phyloP scores from a whole-genome alignment of 2,888 invertebrate genomes.

The Portevinia maculata region DNA sequence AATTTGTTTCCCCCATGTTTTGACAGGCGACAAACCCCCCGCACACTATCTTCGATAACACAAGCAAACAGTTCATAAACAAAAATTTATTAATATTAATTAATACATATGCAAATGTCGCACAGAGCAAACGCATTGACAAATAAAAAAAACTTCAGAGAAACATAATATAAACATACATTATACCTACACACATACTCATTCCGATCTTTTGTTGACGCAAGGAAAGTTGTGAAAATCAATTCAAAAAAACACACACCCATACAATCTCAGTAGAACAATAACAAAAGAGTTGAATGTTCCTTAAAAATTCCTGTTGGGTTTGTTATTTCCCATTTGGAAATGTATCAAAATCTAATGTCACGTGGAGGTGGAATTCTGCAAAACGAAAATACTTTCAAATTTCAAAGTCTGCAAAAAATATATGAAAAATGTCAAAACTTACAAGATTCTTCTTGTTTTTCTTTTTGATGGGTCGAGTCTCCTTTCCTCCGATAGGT shows the following conservation, averaged over 20 bases:
- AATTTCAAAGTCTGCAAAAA: no score
- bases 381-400: no score
- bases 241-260: slow-evolving; percentile 29
- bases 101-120: slow-evolving; percentile 50
- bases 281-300: slow-evolving; percentile 68
- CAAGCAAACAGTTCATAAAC: slow-evolving; percentile 28
- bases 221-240: slow-evolving; percentile 66
- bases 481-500: no score
- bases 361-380: no score
- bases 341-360: no score
- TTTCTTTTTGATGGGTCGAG: not conserved
- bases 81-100: slow-evolving; percentile 34
- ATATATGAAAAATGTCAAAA: not conserved
- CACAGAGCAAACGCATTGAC: slow-evolving; percentile 9
- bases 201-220: slow-evolving; percentile 34
- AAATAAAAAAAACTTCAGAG: slow-evolving; percentile 12
- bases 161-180: not conserved
- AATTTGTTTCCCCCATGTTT: not conserved
- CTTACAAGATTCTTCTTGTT: slow-evolving; percentile 17
- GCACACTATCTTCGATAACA: not conserved
- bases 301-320: slow-evolving; percentile 48
- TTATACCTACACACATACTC: not conserved
- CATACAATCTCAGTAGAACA: slow-evolving; percentile 47
- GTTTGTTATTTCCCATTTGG: not conserved
- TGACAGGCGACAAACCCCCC: slow-evolving; percentile 19